phyloP scores from a whole-genome alignment of 2,888 invertebrate species.

The Caenorhabditis panamensis region DNA sequence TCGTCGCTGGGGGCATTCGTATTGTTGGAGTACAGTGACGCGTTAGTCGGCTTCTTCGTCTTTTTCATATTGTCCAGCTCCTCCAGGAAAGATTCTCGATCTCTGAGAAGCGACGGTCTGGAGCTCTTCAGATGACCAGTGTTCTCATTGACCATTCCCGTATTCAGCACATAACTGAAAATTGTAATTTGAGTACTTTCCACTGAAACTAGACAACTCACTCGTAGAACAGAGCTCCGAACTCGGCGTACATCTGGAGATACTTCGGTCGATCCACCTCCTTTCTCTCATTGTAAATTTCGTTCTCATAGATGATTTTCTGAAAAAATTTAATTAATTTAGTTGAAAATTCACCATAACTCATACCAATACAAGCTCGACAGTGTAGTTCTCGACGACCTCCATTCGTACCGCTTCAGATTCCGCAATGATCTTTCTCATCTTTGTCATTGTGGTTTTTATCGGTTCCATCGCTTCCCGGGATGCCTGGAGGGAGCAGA shows the following conservation, averaged over 20 bases:
- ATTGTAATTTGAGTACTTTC: neutral
- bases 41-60: neutral
- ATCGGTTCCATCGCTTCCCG: constrained; percentile 1
- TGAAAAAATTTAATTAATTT: constrained; percentile 9
- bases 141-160: constrained; percentile 43
- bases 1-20: constrained; percentile 9
- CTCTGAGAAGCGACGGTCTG: constrained; percentile 31
- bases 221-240: constrained; percentile 56
- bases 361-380: constrained; percentile 55
- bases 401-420: constrained; percentile 38
- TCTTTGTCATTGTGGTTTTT: constrained; percentile 35
- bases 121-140: constrained; percentile 36
- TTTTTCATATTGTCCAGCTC: constrained; percentile 24
- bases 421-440: constrained; percentile 44
- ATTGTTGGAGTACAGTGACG: neutral
- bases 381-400: constrained; percentile 33
- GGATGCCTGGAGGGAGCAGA: constrained; percentile 28
- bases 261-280: constrained; percentile 29
- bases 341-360: constrained; percentile 35
- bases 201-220: constrained; percentile 6
- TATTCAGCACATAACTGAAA: constrained; percentile 38
- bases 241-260: constrained; percentile 36
- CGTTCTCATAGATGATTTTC: constrained; percentile 61
- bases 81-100: neutral
- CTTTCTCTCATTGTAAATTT: constrained; percentile 32